These are phyloP conservation scores for Prietella phreatophila DNA, from an alignment of 2,113 vertebrate species.

Conservation along the genomic window DNA sequence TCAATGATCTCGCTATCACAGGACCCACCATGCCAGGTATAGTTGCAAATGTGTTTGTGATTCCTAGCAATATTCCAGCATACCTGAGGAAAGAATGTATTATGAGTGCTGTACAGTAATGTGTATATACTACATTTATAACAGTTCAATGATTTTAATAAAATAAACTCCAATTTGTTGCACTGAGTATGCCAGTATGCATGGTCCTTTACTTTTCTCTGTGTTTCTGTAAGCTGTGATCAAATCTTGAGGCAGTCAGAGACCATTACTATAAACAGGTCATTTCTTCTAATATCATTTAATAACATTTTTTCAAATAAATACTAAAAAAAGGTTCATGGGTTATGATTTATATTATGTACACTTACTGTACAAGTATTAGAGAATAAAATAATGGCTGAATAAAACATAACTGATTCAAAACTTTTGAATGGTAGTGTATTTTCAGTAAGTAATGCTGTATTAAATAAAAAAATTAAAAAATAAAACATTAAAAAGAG, in stretches of 20 bases:
- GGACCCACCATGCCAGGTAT: slow-evolving; percentile 96
- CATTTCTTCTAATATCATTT: not conserved
- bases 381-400: not conserved
- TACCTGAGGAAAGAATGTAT: slow-evolving; percentile 71
- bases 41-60: slow-evolving; percentile 96
- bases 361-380: not conserved
- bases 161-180: not conserved
- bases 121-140: not conserved
- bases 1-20: slow-evolving; percentile 85
- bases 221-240: not conserved
- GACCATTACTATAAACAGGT: not conserved
- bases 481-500: not conserved
- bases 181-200: not conserved
- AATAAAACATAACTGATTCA: not conserved
- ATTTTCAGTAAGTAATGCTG: not conserved
- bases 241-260: not conserved
- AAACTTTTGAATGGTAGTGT: not conserved
- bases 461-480: not conserved
- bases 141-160: not conserved
- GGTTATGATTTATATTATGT: not conserved
- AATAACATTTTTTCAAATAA: not conserved
- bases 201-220: not conserved
- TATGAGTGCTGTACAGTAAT: not conserved
- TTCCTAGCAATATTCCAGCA: slow-evolving; percentile 93
- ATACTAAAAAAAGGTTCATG: not conserved